phyloP scores from a whole-genome alignment of 2,113 vertebrate genomes.

The Trichomycterus rosablanca region DNA sequence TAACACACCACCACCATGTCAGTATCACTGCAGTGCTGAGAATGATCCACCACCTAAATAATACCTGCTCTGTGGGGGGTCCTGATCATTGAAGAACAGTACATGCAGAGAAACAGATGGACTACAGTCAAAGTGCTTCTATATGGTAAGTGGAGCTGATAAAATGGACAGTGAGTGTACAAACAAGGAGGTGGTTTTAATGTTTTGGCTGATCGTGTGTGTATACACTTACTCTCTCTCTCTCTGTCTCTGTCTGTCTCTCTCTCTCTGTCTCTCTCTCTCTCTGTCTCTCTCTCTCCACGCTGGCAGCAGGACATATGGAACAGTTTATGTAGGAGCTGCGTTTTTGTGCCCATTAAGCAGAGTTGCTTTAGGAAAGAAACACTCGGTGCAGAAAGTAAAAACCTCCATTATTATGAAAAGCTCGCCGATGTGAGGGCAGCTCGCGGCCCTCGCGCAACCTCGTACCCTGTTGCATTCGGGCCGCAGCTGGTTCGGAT shows the following conservation, averaged over 20 bases:
- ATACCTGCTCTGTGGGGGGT: too few relatives aligned
- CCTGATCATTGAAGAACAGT: too few relatives aligned
- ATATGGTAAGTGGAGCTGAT: too few relatives aligned
- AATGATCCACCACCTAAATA: too few relatives aligned
- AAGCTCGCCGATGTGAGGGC: conserved; percentile 50
- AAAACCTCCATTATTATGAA: conserved; percentile 5
- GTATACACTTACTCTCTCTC: neutral
- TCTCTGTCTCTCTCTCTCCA: conserved; percentile 21
- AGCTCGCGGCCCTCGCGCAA: conserved; percentile 12
- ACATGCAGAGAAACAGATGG: too few relatives aligned
- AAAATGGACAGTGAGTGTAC: too few relatives aligned
- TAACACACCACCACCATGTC: too few relatives aligned
- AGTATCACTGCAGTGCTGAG: too few relatives aligned
- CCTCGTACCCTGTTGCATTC: conserved; percentile 5
- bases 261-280: conserved; percentile 24
- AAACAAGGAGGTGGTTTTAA: too few relatives aligned
- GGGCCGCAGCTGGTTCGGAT: conserved; percentile 30
- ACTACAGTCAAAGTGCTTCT: too few relatives aligned
- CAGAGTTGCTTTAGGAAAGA: conserved; percentile 46
- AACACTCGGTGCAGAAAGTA: conserved; percentile 36
- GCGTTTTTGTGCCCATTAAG: conserved; percentile 58
- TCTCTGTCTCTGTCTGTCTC: neutral
- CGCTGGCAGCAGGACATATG: conserved; percentile 55
- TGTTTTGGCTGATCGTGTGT: too few relatives aligned
- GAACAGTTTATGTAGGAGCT: conserved; percentile 62